A percentile compares a stretch with the other conserved stretches of the same genome.
Evolutionary conservation across 2,888 invertebrate genomes (phyloP).

Genomic region (Neoitamus cyanurus): DNA sequence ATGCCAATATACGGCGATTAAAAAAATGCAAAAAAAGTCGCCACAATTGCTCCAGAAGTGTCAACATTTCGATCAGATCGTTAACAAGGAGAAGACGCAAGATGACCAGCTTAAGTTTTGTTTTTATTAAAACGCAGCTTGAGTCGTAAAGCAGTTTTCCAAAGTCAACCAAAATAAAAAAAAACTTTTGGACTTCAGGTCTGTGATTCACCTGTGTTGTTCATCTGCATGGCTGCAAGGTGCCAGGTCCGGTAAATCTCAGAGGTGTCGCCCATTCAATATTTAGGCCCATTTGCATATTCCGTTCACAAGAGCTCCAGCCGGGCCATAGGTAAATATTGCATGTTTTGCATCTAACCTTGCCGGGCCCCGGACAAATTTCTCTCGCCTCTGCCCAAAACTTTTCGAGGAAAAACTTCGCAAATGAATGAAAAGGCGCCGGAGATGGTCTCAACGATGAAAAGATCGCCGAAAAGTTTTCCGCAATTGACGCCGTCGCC

Average conservation of each 20-base stretch:
- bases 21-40: background rate
- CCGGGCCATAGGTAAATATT: background rate
- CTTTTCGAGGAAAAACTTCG: background rate
- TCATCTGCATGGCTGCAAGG: background rate
- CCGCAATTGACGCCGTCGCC: background rate
- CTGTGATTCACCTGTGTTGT: background rate
- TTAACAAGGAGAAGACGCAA: background rate
- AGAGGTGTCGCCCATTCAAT: background rate
- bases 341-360: background rate
- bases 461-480: conserved; percentile 10
- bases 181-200: background rate
- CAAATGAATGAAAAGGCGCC: conserved; percentile 5
- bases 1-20: background rate
- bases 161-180: background rate
- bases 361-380: background rate
- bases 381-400: background rate
- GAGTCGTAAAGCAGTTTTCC: background rate
- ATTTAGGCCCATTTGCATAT: background rate
- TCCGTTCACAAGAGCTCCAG: background rate
- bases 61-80: background rate
- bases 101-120: background rate
- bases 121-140: background rate
- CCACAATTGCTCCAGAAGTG: conserved; percentile 4
- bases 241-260: background rate
- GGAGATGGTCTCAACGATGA: background rate